These are phyloP conservation scores for Copsychus sechellarum DNA, from an alignment of 2,113 vertebrate genomes.

Conservation along the genomic window DNA sequence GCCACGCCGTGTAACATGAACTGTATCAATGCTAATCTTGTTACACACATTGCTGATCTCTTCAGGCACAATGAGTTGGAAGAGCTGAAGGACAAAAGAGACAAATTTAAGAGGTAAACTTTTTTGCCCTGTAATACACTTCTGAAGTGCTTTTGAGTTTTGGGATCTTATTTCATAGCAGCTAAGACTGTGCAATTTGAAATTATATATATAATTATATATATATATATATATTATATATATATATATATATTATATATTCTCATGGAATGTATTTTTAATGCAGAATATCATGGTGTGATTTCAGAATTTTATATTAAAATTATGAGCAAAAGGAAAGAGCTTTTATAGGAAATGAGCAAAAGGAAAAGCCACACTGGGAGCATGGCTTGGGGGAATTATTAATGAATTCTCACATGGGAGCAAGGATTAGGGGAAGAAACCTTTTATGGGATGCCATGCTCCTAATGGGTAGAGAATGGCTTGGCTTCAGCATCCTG, in stretches of 20 bases:
- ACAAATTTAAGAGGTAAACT: constrained; percentile 95
- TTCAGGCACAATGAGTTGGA: constrained; percentile 94
- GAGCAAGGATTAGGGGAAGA: background rate
- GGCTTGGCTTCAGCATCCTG: background rate
- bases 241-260: too few species aligned
- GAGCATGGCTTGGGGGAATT: background rate
- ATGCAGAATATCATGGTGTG: background rate
- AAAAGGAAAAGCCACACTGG: background rate
- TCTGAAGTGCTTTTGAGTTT: background rate
- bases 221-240: too few species aligned
- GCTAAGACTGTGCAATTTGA: background rate
- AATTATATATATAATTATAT: background rate
- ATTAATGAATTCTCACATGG: background rate
- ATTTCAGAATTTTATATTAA: background rate
- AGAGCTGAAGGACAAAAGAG: constrained; percentile 94
- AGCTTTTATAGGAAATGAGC: background rate
- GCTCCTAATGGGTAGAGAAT: background rate
- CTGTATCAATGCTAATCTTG: constrained; percentile 94
- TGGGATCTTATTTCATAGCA: background rate
- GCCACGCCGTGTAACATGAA: constrained; percentile 98
- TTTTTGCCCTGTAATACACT: background rate
- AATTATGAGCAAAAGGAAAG: background rate
- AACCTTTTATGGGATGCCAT: background rate
- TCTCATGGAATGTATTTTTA: background rate
- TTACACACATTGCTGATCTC: constrained; percentile 85